Evolutionary conservation across 2,888 invertebrate genomes (phyloP).

Genomic region (Nomada hirtipes): DNA sequence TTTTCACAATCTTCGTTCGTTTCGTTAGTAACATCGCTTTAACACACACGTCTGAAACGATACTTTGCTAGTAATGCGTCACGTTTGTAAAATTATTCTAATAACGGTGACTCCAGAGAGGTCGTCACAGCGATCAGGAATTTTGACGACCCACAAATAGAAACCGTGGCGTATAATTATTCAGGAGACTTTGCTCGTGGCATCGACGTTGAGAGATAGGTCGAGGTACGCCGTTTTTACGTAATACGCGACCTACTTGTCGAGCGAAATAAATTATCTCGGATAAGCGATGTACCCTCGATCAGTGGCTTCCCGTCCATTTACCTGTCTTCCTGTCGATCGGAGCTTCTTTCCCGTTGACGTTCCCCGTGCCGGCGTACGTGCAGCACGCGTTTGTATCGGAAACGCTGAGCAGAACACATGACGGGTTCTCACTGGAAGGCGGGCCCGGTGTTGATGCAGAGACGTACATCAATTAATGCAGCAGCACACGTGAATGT

Average conservation of each 20-base stretch:
- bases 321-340: conserved; percentile 60
- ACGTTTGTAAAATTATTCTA: too few relatives aligned
- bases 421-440: conserved; percentile 81
- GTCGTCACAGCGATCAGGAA: too few relatives aligned
- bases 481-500: conserved; percentile 81
- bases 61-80: too few relatives aligned
- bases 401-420: conserved; percentile 69
- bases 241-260: conserved; percentile 38
- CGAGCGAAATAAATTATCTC: conserved; percentile 46
- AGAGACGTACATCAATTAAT: conserved; percentile 81
- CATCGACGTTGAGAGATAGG: background rate
- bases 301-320: conserved; percentile 44
- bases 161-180: too few relatives aligned
- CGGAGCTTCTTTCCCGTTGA: conserved; percentile 47
- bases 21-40: too few relatives aligned
- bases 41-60: too few relatives aligned
- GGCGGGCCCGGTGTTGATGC: conserved; percentile 76
- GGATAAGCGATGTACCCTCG: conserved; percentile 29
- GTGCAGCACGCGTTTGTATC: conserved; percentile 66
- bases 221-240: conserved; percentile 22
- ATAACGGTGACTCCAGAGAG: too few relatives aligned
- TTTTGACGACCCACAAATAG: too few relatives aligned
- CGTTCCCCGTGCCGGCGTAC: conserved; percentile 11
- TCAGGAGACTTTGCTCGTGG: too few relatives aligned
- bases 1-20: too few relatives aligned